phyloP scores from a whole-genome alignment of 2,797 vertebrate species.

The Epinephelus awoara region DNA sequence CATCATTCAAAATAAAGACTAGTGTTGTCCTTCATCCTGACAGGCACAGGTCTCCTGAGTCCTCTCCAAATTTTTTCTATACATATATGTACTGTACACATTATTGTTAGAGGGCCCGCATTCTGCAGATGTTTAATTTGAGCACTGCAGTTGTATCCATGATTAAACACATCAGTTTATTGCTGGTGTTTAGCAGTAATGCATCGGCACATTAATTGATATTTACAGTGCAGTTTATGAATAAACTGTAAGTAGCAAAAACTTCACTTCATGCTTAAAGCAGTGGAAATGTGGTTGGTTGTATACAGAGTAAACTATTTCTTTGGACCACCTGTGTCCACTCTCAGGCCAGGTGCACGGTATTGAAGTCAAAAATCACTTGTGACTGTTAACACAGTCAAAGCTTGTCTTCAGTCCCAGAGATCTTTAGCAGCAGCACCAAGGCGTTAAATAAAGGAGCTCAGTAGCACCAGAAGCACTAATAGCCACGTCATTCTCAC shows the following conservation, averaged over 20 bases:
- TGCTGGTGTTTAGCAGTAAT: not conserved
- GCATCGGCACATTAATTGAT: not conserved
- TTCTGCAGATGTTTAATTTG: not conserved
- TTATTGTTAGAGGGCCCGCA: not conserved
- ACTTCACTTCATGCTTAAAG: not conserved
- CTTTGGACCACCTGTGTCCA: slow-evolving; percentile 3
- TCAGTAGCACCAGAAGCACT: slow-evolving; percentile 43
- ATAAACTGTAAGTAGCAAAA: not conserved
- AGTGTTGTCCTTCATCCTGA: no score
- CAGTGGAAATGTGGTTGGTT: not conserved
- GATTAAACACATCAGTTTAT: not conserved
- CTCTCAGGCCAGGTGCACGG: slow-evolving; percentile 10
- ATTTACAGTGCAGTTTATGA: not conserved
- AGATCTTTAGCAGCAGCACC: slow-evolving; percentile 57
- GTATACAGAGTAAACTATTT: no score
- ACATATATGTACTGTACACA: not conserved
- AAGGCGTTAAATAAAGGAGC: slow-evolving; percentile 61
- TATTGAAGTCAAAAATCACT: slow-evolving; percentile 54
- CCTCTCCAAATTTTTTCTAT: no score
- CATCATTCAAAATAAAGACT: no score
- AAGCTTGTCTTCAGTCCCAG: slow-evolving; percentile 43
- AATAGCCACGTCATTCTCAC: slow-evolving; percentile 36
- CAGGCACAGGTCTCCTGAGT: no score
- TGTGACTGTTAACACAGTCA: slow-evolving; percentile 54
- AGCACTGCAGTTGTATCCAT: not conserved